phyloP scores from a whole-genome alignment of 2,797 vertebrate species.

The Threskiornis aethiopicus region DNA sequence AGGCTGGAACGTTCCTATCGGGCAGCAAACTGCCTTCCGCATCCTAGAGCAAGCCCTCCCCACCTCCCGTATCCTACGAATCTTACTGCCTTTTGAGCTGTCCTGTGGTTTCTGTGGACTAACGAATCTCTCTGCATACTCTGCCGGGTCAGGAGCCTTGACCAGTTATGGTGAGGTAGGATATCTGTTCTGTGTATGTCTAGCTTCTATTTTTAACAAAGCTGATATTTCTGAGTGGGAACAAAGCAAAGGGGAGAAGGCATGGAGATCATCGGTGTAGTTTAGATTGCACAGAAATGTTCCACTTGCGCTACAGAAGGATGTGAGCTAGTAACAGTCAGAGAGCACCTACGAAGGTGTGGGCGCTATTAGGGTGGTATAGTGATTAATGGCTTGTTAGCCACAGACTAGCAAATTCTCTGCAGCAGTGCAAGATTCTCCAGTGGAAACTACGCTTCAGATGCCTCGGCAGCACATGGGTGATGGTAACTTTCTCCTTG shows the following conservation, averaged over 20 bases:
- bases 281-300: background rate
- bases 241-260: background rate
- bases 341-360: background rate
- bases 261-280: background rate
- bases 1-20: slow-evolving; percentile 67
- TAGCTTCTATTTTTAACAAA: background rate
- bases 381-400: background rate
- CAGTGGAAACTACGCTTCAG: background rate
- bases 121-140: slow-evolving; percentile 40
- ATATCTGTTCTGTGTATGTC: slow-evolving; percentile 16
- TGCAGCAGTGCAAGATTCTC: background rate
- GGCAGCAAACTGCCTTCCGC: slow-evolving; percentile 69
- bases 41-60: slow-evolving; percentile 49
- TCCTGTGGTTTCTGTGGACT: slow-evolving; percentile 74
- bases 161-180: slow-evolving; percentile 85
- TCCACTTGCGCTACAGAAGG: background rate
- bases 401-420: background rate
- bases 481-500: background rate
- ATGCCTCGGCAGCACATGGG: background rate
- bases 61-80: slow-evolving; percentile 69
- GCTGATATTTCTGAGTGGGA: background rate
- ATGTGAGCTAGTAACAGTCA: background rate
- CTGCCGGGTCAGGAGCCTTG: slow-evolving; percentile 60
- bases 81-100: slow-evolving; percentile 53
- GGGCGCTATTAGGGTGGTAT: background rate